phyloP scores from a whole-genome alignment of 2,113 vertebrate genomes.

The Podocnemis expansa region DNA sequence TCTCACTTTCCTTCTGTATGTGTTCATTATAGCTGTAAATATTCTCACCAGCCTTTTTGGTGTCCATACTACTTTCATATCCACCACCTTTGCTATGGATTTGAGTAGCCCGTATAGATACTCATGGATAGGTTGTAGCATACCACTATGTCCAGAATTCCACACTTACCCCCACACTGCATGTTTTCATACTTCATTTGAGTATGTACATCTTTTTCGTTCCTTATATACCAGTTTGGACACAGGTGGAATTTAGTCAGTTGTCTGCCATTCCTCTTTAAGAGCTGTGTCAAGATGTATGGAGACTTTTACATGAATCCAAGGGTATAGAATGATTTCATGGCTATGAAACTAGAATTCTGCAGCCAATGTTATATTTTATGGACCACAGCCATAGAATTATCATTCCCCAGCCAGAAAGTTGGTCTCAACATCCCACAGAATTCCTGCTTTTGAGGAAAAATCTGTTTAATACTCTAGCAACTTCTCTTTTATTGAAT shows the following conservation, averaged over 20 bases:
- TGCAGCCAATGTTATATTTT: neutral
- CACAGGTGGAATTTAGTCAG: neutral
- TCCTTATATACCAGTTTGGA: neutral
- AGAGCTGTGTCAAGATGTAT: slow-evolving; percentile 12
- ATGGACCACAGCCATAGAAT: neutral
- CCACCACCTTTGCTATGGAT: neutral
- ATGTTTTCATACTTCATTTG: neutral
- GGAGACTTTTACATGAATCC: neutral
- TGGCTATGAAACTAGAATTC: neutral
- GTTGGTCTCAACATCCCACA: neutral
- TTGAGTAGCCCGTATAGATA: neutral
- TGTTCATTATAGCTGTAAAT: neutral
- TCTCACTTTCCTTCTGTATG: neutral
- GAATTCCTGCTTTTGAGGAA: slow-evolving; percentile 12
- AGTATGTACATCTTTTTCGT: neutral
- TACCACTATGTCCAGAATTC: neutral
- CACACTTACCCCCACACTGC: neutral
- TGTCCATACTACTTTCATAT: neutral
- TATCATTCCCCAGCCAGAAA: neutral
- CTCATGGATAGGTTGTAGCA: neutral
- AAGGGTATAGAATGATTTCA: neutral
- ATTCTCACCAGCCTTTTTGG: neutral
- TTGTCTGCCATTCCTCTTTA: neutral
- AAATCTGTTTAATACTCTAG: slow-evolving; percentile 27
- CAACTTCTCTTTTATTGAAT: slow-evolving; percentile 26